Conservation (phyloP, 2,888 invertebrate species). For the Dryocosmus kuriphilus region DNA sequence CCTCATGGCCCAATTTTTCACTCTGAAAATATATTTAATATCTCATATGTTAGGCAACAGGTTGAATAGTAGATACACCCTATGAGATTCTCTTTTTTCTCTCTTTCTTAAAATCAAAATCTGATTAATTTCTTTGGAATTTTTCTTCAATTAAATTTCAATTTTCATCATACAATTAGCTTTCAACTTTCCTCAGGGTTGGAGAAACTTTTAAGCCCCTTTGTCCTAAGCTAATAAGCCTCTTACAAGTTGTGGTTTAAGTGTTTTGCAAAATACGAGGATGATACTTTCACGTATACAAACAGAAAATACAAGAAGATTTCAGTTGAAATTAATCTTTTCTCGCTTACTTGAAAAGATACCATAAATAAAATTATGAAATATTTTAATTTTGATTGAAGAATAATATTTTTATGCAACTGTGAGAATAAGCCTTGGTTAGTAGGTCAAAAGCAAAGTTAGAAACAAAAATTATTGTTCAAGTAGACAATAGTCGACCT, state of each 20-base stretch:
- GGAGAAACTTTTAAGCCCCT: conserved; percentile 29
- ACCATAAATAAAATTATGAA: neutral
- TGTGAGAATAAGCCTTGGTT: conserved; percentile 5
- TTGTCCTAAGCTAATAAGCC: conserved; percentile 34
- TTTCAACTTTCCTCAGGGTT: conserved; percentile 25
- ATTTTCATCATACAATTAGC: conserved; percentile 16
- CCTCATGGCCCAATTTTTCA: conserved; percentile 94
- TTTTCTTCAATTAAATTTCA: neutral
- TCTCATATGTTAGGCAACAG: neutral
- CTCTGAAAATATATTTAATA: conserved; percentile 80
- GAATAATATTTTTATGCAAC: neutral
- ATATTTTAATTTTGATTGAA: neutral
- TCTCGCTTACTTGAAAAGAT: neutral
- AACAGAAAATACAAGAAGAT: neutral
- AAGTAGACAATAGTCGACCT: conserved; percentile 56
- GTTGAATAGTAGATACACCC: neutral
- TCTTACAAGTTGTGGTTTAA: conserved; percentile 34
- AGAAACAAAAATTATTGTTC: conserved; percentile 40
- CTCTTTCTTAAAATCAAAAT: neutral
- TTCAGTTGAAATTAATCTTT: neutral
- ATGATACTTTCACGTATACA: conserved; percentile 15
- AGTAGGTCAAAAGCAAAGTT: conserved; percentile 32
- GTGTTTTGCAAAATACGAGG: conserved; percentile 9
- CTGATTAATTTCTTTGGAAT: neutral
- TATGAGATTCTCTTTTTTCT: neutral